Conservation (phyloP, 2,113 vertebrate species). For the Pomatostomus ruficeps region DNA sequence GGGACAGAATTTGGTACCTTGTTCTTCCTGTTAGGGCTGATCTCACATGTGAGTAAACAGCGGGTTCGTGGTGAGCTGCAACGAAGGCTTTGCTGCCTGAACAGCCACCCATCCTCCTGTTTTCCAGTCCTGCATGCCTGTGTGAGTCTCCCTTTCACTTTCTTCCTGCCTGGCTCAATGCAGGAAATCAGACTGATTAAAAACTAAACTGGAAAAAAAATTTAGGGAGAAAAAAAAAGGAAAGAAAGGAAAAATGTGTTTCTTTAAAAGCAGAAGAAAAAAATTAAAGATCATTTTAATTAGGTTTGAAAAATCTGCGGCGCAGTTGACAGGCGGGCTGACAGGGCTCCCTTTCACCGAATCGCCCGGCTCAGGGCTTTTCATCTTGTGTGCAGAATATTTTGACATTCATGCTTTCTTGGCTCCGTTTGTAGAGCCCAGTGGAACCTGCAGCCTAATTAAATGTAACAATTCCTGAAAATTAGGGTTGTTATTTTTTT, state of each 20-base stretch:
- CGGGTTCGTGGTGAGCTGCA: neutral
- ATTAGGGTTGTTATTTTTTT: constrained; percentile 56
- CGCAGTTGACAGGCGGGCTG: constrained; percentile 28
- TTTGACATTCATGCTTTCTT: constrained; percentile 63
- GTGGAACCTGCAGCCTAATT: constrained; percentile 61
- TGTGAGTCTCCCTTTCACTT: neutral
- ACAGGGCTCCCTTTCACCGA: constrained; percentile 45
- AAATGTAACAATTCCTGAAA: constrained; percentile 69
- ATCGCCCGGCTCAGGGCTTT: neutral
- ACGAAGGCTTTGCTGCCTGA: neutral
- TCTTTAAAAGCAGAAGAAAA: neutral
- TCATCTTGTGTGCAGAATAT: constrained; percentile 39
- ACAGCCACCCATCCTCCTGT: neutral
- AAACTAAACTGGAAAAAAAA: neutral
- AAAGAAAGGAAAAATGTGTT: neutral
- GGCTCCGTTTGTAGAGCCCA: constrained; percentile 50
- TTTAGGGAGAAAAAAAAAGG: too few species aligned
- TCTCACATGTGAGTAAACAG: constrained; percentile 7
- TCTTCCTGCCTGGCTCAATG: neutral
- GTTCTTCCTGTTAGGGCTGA: constrained; percentile 25
- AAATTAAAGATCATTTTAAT: constrained; percentile 60
- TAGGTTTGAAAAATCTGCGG: constrained; percentile 51
- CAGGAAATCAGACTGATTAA: constrained; percentile 36
- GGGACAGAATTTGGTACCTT: constrained; percentile 25
- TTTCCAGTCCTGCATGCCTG: neutral